These are phyloP conservation scores for Trematomus bernacchii DNA, from an alignment of 2,797 vertebrate species.

Conservation along the genomic window DNA sequence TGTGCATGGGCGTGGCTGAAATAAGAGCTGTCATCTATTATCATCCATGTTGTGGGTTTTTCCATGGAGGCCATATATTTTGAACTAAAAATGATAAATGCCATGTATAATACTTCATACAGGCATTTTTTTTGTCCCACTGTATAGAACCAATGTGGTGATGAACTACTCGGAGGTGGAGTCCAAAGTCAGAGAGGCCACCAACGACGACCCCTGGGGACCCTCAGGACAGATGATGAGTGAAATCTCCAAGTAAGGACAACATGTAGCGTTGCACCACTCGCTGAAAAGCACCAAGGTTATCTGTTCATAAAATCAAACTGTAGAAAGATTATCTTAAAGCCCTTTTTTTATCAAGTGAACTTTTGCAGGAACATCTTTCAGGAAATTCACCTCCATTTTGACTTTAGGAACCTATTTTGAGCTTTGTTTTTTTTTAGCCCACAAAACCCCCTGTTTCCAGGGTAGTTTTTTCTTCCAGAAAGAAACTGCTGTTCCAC, in stretches of 20 bases:
- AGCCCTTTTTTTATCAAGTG: not conserved
- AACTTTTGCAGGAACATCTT: not conserved
- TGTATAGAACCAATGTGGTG: slow-evolving; percentile 97
- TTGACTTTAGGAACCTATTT: not conserved
- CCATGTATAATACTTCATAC: not conserved
- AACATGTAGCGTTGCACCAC: not conserved
- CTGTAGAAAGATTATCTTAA: not conserved
- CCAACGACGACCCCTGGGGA: slow-evolving; percentile 99
- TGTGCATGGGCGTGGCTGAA: slow-evolving; percentile 42
- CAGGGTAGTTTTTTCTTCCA: slow-evolving; percentile 15
- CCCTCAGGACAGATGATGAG: slow-evolving; percentile 98
- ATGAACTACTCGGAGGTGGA: slow-evolving; percentile 99
- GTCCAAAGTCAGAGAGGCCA: slow-evolving; percentile 99
- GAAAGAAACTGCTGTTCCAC: not conserved
- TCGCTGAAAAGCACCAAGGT: slow-evolving; percentile 13
- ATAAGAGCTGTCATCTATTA: slow-evolving; percentile 29
- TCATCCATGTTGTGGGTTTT: not conserved
- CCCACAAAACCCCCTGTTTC: slow-evolving; percentile 13
- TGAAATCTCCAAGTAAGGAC: slow-evolving; percentile 95
- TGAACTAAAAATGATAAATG: slow-evolving; percentile 4
- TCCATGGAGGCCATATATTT: slow-evolving; percentile 10
- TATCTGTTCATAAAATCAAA: slow-evolving; percentile 30
- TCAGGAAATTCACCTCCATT: not conserved
- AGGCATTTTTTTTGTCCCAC: slow-evolving; percentile 10
- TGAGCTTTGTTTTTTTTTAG: not conserved